These are phyloP conservation scores for Ornithoptera alexandrae DNA, from an alignment of 2,888 invertebrate species.

Conservation along the genomic window DNA sequence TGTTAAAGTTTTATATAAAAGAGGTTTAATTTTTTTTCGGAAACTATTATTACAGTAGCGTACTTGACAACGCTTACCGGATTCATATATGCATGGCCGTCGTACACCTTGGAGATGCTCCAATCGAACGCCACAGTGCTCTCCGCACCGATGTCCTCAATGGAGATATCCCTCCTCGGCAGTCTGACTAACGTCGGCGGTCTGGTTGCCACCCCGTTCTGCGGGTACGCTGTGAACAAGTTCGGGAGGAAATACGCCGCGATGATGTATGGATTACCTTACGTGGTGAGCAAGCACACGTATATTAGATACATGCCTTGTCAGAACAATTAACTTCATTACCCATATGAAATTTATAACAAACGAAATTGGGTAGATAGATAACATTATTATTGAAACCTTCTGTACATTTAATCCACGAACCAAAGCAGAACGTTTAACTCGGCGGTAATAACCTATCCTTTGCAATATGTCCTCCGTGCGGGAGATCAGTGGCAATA, in stretches of 20 bases:
- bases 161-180: constrained; percentile 63
- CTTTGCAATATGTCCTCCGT: too few species aligned
- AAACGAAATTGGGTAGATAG: too few species aligned
- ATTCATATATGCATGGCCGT: constrained; percentile 66
- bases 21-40: too few species aligned
- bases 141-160: constrained; percentile 51
- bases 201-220: constrained; percentile 58
- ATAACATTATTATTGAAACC: too few species aligned
- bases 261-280: constrained; percentile 63
- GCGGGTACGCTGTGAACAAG: constrained; percentile 56
- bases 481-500: too few species aligned
- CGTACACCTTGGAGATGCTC: constrained; percentile 60
- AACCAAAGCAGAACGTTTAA: too few species aligned
- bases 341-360: too few species aligned
- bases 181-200: constrained; percentile 64
- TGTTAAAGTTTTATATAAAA: too few species aligned
- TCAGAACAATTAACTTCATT: too few species aligned
- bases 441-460: too few species aligned
- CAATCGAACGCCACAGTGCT: constrained; percentile 60
- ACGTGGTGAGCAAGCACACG: constrained; percentile 52
- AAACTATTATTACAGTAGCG: constrained; percentile 47
- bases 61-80: constrained; percentile 60
- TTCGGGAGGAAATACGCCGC: constrained; percentile 65
- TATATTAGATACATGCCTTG: background rate
- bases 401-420: too few species aligned